A percentile compares a stretch with the other conserved stretches of the same genome.
These are phyloP conservation scores for Tylochromis polylepis DNA, from an alignment of 2,113 vertebrate genomes.

Conservation along the genomic window DNA sequence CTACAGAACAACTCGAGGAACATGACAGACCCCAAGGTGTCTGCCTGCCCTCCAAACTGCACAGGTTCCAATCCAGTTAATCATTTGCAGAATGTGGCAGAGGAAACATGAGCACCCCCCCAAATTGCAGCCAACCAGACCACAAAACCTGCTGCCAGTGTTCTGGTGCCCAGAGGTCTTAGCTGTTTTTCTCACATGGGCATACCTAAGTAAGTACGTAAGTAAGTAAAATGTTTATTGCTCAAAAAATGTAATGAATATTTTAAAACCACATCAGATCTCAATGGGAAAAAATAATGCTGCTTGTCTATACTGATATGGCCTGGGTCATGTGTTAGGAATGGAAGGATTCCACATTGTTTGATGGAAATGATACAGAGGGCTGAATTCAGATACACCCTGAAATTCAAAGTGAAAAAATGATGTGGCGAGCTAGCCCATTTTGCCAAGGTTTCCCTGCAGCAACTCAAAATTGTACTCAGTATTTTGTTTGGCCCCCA, in stretches of 20 bases:
- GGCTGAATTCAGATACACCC: background rate
- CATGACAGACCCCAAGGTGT: background rate
- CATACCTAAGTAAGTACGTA: background rate
- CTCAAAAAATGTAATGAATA: background rate
- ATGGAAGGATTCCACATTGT: fast-evolving
- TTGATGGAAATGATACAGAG: background rate
- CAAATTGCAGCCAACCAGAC: background rate
- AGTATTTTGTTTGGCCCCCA: background rate
- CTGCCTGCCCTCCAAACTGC: background rate
- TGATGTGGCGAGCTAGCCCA: background rate
- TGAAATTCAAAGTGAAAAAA: background rate
- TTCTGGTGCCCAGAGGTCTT: background rate
- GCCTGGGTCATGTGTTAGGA: background rate
- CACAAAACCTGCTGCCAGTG: background rate
- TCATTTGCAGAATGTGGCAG: background rate
- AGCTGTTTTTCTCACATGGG: background rate
- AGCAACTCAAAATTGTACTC: background rate
- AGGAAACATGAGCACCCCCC: background rate
- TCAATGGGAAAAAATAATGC: background rate
- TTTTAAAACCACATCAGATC: background rate
- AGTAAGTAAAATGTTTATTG: background rate
- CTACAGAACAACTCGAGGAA: background rate
- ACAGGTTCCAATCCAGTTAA: background rate
- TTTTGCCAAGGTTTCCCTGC: background rate
- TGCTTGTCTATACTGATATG: background rate